These are phyloP conservation scores for Octopus bimaculoides DNA, from an alignment of 1,140 invertebrate genomes.

Conservation along the genomic window DNA sequence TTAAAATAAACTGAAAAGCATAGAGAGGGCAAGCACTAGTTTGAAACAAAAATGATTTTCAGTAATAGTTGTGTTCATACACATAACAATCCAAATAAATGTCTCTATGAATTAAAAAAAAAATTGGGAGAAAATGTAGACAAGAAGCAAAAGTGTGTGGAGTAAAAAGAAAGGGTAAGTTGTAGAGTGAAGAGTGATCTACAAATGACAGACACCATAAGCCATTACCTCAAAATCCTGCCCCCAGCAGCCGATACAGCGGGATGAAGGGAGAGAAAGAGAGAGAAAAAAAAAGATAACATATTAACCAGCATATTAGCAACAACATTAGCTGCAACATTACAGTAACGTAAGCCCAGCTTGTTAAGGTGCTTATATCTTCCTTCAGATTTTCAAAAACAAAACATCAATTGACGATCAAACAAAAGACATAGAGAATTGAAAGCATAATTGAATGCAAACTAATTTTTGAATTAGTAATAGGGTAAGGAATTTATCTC, in stretches of 20 bases:
- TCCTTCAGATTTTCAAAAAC: too few relatives aligned
- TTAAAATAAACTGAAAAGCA: too few relatives aligned
- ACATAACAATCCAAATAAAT: too few relatives aligned
- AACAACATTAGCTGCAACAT: slow-evolving; percentile 26
- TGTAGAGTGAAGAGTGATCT: slow-evolving; percentile 9
- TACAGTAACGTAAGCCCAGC: neutral
- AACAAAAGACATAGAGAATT: too few relatives aligned
- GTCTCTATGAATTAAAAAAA: neutral
- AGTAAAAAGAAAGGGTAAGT: slow-evolving; percentile 17
- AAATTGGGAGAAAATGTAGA: neutral
- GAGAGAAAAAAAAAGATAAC: slow-evolving; percentile 19
- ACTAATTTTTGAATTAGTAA: too few relatives aligned
- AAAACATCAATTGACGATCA: too few relatives aligned
- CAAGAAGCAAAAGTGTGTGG: slow-evolving; percentile 15
- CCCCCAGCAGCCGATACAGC: slow-evolving; percentile 30
- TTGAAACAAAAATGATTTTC: too few relatives aligned
- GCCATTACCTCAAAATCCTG: slow-evolving; percentile 45
- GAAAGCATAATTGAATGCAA: too few relatives aligned
- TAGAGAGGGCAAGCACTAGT: too few relatives aligned
- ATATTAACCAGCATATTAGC: slow-evolving; percentile 23
- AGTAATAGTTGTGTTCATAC: too few relatives aligned
- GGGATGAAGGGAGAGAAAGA: slow-evolving; percentile 9
- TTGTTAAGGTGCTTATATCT: too few relatives aligned
- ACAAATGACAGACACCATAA: slow-evolving; percentile 21
- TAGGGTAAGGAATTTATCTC: too few relatives aligned